Percentiles rank a stretch among this genome's conserved stretches.
phyloP scores from a whole-genome alignment of 2,888 invertebrate genomes.

The Julus scanicus region DNA sequence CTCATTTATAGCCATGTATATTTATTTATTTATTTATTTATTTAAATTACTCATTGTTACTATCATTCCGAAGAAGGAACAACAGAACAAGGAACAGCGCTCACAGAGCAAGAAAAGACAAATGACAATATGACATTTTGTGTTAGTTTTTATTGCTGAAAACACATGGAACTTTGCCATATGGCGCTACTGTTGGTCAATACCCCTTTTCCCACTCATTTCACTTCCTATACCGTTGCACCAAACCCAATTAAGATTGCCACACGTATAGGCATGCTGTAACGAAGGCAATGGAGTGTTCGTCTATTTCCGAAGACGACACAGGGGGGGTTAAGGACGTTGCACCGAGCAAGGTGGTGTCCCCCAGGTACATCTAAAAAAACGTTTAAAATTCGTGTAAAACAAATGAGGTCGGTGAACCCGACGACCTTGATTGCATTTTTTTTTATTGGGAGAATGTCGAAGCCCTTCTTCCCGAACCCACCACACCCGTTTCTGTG shows the following conservation, averaged over 20 bases:
- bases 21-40: no score
- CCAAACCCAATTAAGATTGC: background rate
- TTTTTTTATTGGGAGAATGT: slow-evolving; percentile 26
- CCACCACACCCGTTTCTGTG: background rate
- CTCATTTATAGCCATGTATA: background rate
- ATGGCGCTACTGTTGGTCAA: background rate
- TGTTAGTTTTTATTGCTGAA: background rate
- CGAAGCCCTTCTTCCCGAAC: background rate
- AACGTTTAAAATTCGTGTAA: slow-evolving; percentile 25
- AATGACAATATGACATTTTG: background rate
- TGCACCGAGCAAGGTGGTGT: slow-evolving; percentile 12
- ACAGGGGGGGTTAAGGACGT: slow-evolving; percentile 32
- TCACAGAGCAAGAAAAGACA: no score
- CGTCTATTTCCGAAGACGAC: background rate
- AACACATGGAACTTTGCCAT: no score
- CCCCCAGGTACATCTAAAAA: background rate
- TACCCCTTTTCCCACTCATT: background rate
- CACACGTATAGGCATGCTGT: no score
- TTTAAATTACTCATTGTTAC: no score
- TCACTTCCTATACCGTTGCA: background rate
- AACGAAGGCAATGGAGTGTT: background rate
- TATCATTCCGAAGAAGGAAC: no score
- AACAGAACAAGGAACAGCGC: no score
- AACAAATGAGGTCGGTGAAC: slow-evolving; percentile 38
- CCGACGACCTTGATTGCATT: slow-evolving; percentile 27